Evolutionary conservation across 1,140 invertebrate species (phyloP).

Genomic region (Argopecten irradians): DNA sequence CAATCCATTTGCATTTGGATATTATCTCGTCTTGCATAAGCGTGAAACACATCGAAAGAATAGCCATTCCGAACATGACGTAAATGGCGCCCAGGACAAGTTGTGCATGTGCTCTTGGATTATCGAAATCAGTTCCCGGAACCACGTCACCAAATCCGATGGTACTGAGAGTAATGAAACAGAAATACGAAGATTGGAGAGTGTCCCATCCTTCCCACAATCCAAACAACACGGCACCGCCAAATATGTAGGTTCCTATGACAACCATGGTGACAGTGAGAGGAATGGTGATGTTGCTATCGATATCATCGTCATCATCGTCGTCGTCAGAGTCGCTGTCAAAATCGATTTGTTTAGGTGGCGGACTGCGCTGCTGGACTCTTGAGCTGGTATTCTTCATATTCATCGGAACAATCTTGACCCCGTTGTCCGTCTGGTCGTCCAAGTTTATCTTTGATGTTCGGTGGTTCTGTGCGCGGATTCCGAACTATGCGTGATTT

Average conservation of each 20-base stretch:
- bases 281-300: constrained; percentile 78
- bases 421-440: background rate
- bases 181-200: constrained; percentile 95
- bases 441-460: background rate
- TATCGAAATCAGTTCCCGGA: constrained; percentile 85
- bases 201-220: constrained; percentile 88
- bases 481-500: background rate
- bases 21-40: constrained; percentile 87
- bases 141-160: constrained; percentile 97
- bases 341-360: constrained; percentile 48
- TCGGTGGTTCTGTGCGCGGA: background rate
- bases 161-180: constrained; percentile 87
- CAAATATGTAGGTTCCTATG: constrained; percentile 90
- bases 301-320: constrained; percentile 65
- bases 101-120: constrained; percentile 76
- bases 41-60: constrained; percentile 99
- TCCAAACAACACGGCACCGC: constrained; percentile 91
- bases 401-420: background rate
- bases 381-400: constrained; percentile 19
- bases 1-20: constrained; percentile 84
- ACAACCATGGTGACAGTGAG: constrained; percentile 91
- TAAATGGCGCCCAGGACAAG: constrained; percentile 83
- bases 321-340: constrained; percentile 55
- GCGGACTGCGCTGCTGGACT: background rate
- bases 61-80: constrained; percentile 93